Conservation (phyloP, 1,140 invertebrate genomes). For the Diploscapter pachys region DNA sequence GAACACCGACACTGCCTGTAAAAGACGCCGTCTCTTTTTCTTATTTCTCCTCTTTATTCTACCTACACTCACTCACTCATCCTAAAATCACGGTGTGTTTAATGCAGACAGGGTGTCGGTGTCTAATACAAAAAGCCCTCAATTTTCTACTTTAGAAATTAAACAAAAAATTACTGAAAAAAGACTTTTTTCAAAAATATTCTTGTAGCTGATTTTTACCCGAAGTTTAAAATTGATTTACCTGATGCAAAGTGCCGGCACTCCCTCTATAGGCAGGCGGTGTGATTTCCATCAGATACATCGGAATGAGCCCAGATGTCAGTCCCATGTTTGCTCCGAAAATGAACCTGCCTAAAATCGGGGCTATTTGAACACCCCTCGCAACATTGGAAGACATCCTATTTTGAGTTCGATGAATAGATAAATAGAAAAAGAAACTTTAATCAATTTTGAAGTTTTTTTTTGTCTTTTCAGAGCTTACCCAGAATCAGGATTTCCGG, state of each 20-base stretch:
- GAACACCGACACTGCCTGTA: neutral
- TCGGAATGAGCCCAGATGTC: conserved; percentile 60
- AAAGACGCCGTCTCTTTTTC: neutral
- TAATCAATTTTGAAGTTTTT: too few relatives aligned
- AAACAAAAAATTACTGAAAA: too few relatives aligned
- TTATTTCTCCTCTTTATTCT: conserved; percentile 6
- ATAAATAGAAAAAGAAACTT: too few relatives aligned
- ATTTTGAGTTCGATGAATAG: too few relatives aligned
- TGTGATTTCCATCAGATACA: conserved; percentile 61
- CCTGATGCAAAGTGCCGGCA: conserved; percentile 57
- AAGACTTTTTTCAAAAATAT: too few relatives aligned
- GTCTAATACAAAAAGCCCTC: too few relatives aligned
- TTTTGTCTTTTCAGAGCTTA: too few relatives aligned
- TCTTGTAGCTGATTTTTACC: too few relatives aligned
- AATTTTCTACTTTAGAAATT: too few relatives aligned
- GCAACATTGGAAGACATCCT: too few relatives aligned
- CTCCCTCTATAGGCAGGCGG: conserved; percentile 58
- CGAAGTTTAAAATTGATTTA: neutral
- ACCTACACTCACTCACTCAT: neutral
- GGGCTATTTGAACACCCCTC: conserved; percentile 38
- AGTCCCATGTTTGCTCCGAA: conserved; percentile 60
- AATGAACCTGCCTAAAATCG: conserved; percentile 50
- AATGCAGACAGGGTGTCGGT: too few relatives aligned
- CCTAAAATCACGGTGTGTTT: neutral
- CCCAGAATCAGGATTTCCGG: too few relatives aligned